Base-by-base conservation (phyloP, 2,797 vertebrate genomes). In the Etheostoma nigrum region DNA sequence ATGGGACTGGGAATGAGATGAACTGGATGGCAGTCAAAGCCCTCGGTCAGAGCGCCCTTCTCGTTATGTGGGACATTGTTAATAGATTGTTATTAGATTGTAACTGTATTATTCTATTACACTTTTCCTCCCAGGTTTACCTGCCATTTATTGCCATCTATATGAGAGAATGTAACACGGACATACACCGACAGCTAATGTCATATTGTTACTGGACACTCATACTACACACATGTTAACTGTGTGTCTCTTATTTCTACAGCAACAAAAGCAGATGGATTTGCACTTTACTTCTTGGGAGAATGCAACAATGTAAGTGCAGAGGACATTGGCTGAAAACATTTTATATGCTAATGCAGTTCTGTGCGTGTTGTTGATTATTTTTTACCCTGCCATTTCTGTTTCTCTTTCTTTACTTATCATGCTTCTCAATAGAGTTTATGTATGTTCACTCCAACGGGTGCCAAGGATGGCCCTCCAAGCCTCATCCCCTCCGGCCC, bases 261-360 rank as follows among this genome's bases (percentile, higher is more conserved):
- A 99, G 98, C 98, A 94, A 99, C 98, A 74, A 99, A 97, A 95
- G 98, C 98, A 89, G 98, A 99, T 92, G 97, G 96, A 95, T 99
- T 99, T 96, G 97, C 97, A 96, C 96, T 99, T 85, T 99, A 99
- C 95, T 99, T 99, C 94, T 96, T 99, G 91, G 98, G 97, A 94
- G 98, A 99, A 96, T 99, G 98, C 95, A 99, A 98, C 97, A 99
- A 98, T 94, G 98, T 99, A 95, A 98, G 98, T 97, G 89, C 62
- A 59, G 33, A 33, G 9, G 8, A 30, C 27, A 21, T 70, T 61
- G 33, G 0, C 12, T 54, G 10, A 63, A 27, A 27, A 49, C 14
- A 45, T 61, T 55, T 67, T 30, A 16, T 5, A 30, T 27, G 57
- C 11, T 6, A 4, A 25, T 21, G 4, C 45, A 25, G 15, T 19